A percentile compares a stretch with the other conserved stretches of the same genome.
Conservation (phyloP, 1,140 invertebrate genomes). For the Bombyx mandarina region DNA sequence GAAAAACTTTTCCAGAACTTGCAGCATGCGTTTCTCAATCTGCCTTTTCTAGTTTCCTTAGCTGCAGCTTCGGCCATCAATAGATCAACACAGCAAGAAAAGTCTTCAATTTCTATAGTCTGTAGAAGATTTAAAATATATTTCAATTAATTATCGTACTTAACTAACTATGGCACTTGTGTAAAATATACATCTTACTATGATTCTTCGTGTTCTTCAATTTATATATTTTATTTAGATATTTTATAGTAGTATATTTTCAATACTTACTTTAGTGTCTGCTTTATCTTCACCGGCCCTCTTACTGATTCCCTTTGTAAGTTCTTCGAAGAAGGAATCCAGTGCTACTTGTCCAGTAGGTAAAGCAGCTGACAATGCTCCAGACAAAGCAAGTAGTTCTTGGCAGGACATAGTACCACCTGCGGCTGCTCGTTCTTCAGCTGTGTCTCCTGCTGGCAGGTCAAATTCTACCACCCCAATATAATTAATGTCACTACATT, state of each 20-base stretch:
- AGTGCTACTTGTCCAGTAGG: conserved; percentile 89
- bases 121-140: conserved; percentile 15
- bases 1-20: conserved; percentile 68
- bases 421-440: conserved; percentile 50
- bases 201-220: no score
- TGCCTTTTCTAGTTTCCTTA: conserved; percentile 64
- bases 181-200: no score
- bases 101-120: conserved; percentile 75
- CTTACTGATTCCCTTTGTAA: conserved; percentile 79
- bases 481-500: conserved; percentile 43
- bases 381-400: conserved; percentile 90
- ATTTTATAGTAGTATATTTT: no score
- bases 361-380: conserved; percentile 90
- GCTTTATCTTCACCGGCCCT: conserved; percentile 56
- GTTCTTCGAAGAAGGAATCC: conserved; percentile 84
- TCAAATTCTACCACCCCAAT: conserved; percentile 56
- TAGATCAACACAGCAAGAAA: conserved; percentile 81
- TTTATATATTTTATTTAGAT: no score
- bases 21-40: conserved; percentile 55
- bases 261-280: conserved; percentile 46
- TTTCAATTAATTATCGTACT: conserved; percentile 1
- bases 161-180: neutral
- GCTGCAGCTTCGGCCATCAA: conserved; percentile 74
- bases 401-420: conserved; percentile 86
- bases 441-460: conserved; percentile 56